These are phyloP conservation scores for Lasioglossum figueresi DNA, from an alignment of 2,888 invertebrate genomes.

Conservation along the genomic window DNA sequence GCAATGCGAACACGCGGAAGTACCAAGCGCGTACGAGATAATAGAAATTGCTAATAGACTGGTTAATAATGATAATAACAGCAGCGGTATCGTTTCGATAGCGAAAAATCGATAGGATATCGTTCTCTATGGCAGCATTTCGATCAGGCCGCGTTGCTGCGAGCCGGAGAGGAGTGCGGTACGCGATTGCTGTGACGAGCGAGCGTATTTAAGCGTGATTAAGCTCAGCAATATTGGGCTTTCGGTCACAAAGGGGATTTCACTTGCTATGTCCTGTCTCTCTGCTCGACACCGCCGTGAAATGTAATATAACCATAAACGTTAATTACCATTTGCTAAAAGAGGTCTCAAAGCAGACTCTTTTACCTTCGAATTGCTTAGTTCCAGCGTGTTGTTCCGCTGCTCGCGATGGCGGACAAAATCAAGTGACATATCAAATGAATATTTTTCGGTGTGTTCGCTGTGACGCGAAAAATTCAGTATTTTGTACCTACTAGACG, in stretches of 20 bases:
- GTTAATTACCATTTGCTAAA: constrained; percentile 61
- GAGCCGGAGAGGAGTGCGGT: constrained; percentile 12
- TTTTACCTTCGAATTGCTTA: constrained; percentile 6
- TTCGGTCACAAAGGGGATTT: constrained; percentile 71
- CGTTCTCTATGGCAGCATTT: constrained; percentile 30
- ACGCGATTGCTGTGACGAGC: constrained; percentile 34
- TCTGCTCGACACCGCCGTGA: constrained; percentile 35
- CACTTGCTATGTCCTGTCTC: constrained; percentile 43
- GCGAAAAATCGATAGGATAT: constrained; percentile 44
- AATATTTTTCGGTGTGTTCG: neutral
- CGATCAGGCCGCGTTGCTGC: constrained; percentile 36
- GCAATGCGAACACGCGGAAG: constrained; percentile 17
- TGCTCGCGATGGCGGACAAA: neutral
- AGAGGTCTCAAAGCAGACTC: constrained; percentile 13
- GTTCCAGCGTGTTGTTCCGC: neutral
- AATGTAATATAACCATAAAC: constrained; percentile 53
- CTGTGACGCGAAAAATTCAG: neutral
- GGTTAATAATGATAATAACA: constrained; percentile 66
- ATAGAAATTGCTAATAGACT: constrained; percentile 68
- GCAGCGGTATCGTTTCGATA: constrained; percentile 30
- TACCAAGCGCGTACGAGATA: constrained; percentile 24
- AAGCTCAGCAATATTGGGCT: constrained; percentile 67
- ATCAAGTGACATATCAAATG: no score
- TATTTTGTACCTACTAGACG: neutral
- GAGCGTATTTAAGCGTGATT: constrained; percentile 68